Conservation (phyloP, 2,113 vertebrate species). For the Phylloscopus trochiloides region DNA sequence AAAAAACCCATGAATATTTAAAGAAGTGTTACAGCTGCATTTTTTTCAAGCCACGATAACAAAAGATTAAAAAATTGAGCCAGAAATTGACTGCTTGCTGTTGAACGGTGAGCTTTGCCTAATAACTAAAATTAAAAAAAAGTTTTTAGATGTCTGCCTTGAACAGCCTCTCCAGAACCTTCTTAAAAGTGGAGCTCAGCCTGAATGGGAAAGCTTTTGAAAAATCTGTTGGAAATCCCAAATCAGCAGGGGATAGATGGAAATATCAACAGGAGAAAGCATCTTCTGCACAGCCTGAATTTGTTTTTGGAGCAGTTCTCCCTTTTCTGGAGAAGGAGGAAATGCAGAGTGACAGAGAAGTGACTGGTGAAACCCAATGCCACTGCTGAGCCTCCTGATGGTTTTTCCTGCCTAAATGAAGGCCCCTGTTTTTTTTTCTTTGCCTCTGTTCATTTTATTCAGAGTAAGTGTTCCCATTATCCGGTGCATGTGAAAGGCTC, state of each 20-base stretch:
- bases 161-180: not conserved
- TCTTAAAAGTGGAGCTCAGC: not conserved
- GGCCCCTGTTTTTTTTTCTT: not conserved
- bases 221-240: not conserved
- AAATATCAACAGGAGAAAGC: not conserved
- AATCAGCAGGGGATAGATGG: not conserved
- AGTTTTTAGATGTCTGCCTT: not conserved
- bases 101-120: conserved; percentile 3
- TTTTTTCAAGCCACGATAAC: not conserved
- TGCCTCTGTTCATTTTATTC: not conserved
- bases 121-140: not conserved
- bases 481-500: not conserved
- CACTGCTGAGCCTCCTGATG: not conserved
- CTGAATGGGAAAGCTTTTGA: not conserved
- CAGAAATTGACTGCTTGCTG: not conserved
- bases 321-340: not conserved
- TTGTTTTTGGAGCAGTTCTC: not conserved
- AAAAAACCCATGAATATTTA: not conserved
- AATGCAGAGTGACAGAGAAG: not conserved
- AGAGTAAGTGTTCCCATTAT: not conserved
- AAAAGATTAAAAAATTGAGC: not conserved
- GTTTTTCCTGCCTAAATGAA: not conserved
- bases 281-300: not conserved
- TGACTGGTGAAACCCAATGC: not conserved
- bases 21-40: not conserved